A percentile compares a stretch with the other conserved stretches of the same genome.
Evolutionary conservation across 2,113 vertebrate species (phyloP).

Genomic region (Jaculus jaculus): DNA sequence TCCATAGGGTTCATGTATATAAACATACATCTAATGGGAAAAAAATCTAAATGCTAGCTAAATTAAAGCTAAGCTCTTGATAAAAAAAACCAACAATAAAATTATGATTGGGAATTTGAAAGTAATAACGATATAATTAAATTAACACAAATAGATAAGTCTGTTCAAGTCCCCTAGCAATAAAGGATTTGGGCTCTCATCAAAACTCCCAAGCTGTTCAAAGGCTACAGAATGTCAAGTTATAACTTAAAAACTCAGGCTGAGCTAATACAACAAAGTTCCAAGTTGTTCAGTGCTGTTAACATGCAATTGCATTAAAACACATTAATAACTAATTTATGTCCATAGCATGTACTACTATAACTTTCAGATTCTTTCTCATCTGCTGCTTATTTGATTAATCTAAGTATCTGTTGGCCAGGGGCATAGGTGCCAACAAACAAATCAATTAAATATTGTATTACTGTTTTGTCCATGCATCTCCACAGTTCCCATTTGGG

Average conservation of each 20-base stretch:
- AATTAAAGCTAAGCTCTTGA: conserved; percentile 9
- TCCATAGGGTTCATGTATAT: background rate
- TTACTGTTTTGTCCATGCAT: background rate
- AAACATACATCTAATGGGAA: background rate
- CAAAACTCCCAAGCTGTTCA: background rate
- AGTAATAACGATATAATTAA: conserved; percentile 26
- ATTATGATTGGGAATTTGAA: conserved; percentile 19
- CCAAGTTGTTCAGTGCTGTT: background rate
- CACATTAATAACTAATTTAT: background rate
- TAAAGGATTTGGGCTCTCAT: background rate
- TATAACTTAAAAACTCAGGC: background rate
- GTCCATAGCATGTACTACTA: background rate
- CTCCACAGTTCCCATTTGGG: background rate
- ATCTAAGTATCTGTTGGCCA: background rate
- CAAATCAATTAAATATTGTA: background rate
- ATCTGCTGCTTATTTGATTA: background rate
- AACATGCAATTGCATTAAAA: background rate
- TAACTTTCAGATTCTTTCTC: background rate
- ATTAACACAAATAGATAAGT: background rate
- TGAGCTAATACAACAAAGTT: background rate
- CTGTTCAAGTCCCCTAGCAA: background rate
- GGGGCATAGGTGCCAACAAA: background rate
- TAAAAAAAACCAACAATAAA: background rate
- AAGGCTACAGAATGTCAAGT: background rate
- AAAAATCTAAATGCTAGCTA: background rate